Evolutionary conservation across 1,140 invertebrate species (phyloP).

Genomic region (Brachionus sp.): DNA sequence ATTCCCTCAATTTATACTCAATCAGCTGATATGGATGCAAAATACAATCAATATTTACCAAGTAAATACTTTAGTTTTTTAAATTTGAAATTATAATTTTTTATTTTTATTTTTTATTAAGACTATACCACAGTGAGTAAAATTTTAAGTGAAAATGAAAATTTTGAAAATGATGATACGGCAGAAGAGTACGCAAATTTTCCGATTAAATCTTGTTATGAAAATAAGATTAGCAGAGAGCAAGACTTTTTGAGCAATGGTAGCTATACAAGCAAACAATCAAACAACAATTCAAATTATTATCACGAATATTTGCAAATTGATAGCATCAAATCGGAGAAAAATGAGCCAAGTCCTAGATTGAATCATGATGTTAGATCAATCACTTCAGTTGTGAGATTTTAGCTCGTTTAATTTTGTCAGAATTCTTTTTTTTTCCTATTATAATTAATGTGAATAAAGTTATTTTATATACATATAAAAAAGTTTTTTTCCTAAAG

Average conservation of each 20-base stretch:
- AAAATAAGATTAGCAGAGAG: background rate
- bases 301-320: conserved; percentile 38
- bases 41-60: conserved; percentile 19
- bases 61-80: background rate
- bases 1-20: background rate
- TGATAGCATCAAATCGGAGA: background rate
- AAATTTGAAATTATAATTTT: background rate
- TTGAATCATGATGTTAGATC: conserved; percentile 7
- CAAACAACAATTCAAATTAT: conserved; percentile 7
- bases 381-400: conserved; percentile 25
- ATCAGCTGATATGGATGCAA: background rate
- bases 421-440: background rate
- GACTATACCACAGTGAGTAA: conserved; percentile 27
- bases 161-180: background rate
- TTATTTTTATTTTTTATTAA: background rate
- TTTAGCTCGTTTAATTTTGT: background rate
- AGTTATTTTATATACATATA: background rate
- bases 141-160: conserved; percentile 4
- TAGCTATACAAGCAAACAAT: background rate
- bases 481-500: too few relatives aligned
- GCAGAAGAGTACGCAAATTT: background rate
- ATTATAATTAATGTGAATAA: background rate
- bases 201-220: background rate
- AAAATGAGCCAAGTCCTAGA: background rate
- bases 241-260: background rate